These are phyloP conservation scores for Manduca sexta DNA, from an alignment of 1,140 invertebrate species.

Conservation along the genomic window DNA sequence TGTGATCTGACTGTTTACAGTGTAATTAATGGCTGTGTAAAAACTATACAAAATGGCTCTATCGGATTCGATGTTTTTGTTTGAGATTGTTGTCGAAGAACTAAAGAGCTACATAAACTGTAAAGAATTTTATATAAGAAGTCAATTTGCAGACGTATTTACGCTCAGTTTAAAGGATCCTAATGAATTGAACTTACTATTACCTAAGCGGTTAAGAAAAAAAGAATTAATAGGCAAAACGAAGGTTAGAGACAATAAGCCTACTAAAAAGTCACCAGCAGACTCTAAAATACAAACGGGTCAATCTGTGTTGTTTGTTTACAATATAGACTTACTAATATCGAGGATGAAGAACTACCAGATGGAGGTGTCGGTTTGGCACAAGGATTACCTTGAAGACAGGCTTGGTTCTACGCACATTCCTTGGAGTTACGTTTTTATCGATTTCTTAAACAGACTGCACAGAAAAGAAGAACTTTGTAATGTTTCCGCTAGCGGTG, in stretches of 20 bases:
- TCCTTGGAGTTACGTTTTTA: constrained; percentile 33
- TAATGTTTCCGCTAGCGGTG: constrained; percentile 18
- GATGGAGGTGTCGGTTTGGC: constrained; percentile 40
- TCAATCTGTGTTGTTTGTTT: constrained; percentile 36
- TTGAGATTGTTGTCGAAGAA: constrained; percentile 46
- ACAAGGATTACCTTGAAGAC: constrained; percentile 19
- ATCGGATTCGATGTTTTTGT: constrained; percentile 59
- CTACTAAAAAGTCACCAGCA: not conserved
- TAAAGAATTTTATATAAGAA: constrained; percentile 33
- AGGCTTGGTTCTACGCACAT: constrained; percentile 34
- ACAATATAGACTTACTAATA: constrained; percentile 25
- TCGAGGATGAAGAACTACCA: constrained; percentile 38
- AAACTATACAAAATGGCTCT: constrained; percentile 37
- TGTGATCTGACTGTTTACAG: constrained; percentile 1
- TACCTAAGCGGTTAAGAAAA: constrained; percentile 4
- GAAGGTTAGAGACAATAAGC: constrained; percentile 15
- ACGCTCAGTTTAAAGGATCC: constrained; percentile 34
- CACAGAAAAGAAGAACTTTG: constrained; percentile 7
- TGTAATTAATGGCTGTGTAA: constrained; percentile 11
- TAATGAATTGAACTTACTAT: constrained; percentile 8
- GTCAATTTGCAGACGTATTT: constrained; percentile 48
- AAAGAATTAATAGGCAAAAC: constrained; percentile 22
- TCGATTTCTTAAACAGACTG: constrained; percentile 35
- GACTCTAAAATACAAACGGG: constrained; percentile 14
- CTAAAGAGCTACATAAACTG: constrained; percentile 26